Conservation (phyloP, 2,888 invertebrate genomes). For the Meteorus cinctellus region DNA sequence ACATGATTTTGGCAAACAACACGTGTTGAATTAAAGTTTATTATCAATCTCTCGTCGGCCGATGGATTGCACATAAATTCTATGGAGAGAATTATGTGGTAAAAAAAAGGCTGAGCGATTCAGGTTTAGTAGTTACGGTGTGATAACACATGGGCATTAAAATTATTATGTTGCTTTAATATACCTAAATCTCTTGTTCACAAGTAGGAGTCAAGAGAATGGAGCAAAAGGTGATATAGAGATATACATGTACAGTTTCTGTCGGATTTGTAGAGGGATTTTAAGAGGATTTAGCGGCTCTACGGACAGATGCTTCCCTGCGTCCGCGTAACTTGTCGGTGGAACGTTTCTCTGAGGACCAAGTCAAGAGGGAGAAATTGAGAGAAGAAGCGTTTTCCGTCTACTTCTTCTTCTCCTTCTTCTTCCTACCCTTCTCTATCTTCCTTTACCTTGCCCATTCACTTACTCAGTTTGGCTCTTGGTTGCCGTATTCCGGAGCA, state of each 20-base stretch:
- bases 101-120: constrained; percentile 48
- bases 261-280: constrained; percentile 29
- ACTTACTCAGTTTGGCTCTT: background rate
- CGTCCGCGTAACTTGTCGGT: constrained; percentile 56
- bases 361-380: constrained; percentile 45
- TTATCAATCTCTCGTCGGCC: too few relatives aligned
- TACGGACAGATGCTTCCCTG: constrained; percentile 67
- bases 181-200: background rate
- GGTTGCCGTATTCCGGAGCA: constrained; percentile 16
- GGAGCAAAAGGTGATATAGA: background rate
- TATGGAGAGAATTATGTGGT: background rate
- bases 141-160: constrained; percentile 58
- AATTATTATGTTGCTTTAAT: constrained; percentile 56
- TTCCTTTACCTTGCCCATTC: constrained; percentile 33
- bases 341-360: constrained; percentile 43
- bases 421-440: constrained; percentile 23
- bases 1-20: too few relatives aligned
- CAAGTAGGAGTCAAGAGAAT: background rate
- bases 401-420: constrained; percentile 20
- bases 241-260: background rate
- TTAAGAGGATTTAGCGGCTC: constrained; percentile 63
- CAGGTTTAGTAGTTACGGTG: constrained; percentile 44
- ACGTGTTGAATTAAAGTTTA: too few relatives aligned
- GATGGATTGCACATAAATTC: too few relatives aligned
- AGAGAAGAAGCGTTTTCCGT: constrained; percentile 54